phyloP scores from a whole-genome alignment of 2,113 vertebrate species.

The Polypterus bichir region DNA sequence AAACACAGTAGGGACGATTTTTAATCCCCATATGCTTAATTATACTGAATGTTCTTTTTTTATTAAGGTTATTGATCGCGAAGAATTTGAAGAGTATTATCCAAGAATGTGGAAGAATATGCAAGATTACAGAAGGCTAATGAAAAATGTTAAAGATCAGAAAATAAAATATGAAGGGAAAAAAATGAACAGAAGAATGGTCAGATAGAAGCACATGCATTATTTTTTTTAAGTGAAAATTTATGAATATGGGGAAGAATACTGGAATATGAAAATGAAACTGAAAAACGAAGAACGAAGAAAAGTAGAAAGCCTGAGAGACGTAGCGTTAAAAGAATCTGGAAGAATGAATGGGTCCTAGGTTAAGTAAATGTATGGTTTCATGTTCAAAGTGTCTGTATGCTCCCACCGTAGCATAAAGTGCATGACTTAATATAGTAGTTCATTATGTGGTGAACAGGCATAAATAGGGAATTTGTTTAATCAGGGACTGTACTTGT shows the following conservation, averaged over 20 bases:
- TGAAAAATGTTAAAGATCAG: slow-evolving; percentile 95
- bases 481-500: slow-evolving; percentile 12
- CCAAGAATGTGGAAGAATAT: slow-evolving; percentile 97
- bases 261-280: slow-evolving; percentile 71
- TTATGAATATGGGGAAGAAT: slow-evolving; percentile 89
- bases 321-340: slow-evolving; percentile 96
- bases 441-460: slow-evolving; percentile 67
- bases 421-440: slow-evolving; percentile 79
- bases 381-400: slow-evolving; percentile 86
- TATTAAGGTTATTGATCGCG: slow-evolving; percentile 97
- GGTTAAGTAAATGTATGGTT: slow-evolving; percentile 97
- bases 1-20: slow-evolving; percentile 69
- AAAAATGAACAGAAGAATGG: slow-evolving; percentile 91
- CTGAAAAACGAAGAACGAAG: slow-evolving; percentile 97
- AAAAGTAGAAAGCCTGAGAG: slow-evolving; percentile 94
- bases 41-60: slow-evolving; percentile 99
- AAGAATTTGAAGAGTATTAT: slow-evolving; percentile 98
- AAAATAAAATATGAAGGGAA: slow-evolving; percentile 94
- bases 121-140: slow-evolving; percentile 98
- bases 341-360: slow-evolving; percentile 98
- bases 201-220: slow-evolving; percentile 91
- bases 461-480: slow-evolving; percentile 58
- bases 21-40: slow-evolving; percentile 86
- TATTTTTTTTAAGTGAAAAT: slow-evolving; percentile 87
- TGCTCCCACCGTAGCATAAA: slow-evolving; percentile 74